A percentile compares a stretch with the other conserved stretches of the same genome.
These are phyloP conservation scores for Strix uralensis DNA, from an alignment of 2,113 vertebrate genomes.

Conservation along the genomic window DNA sequence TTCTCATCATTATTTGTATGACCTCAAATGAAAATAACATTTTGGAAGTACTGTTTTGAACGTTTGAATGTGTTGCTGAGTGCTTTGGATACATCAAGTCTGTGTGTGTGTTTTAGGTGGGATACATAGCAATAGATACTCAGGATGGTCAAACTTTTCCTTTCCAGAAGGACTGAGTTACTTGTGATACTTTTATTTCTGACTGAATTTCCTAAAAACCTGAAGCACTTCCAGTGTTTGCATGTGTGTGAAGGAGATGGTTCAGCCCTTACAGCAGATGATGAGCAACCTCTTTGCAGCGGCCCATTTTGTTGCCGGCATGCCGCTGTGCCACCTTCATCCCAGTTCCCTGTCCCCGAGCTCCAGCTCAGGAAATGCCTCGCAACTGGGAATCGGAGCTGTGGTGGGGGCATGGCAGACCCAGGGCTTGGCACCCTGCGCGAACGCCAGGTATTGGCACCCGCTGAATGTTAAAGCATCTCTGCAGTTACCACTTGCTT, in stretches of 20 bases:
- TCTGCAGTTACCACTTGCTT: not conserved
- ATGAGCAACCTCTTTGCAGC: not conserved
- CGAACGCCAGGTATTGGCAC: too few species aligned
- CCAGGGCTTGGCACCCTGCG: not conserved
- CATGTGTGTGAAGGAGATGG: not conserved
- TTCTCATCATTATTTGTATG: not conserved
- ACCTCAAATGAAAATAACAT: not conserved
- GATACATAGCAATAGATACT: not conserved
- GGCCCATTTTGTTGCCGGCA: accelerated
- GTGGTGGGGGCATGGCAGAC: not conserved
- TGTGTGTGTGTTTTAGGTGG: not conserved
- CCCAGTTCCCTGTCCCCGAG: not conserved
- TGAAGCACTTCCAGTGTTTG: not conserved
- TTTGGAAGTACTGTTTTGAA: not conserved
- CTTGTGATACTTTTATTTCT: not conserved
- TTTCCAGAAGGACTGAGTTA: not conserved
- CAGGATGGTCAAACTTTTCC: not conserved
- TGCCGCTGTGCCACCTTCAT: not conserved
- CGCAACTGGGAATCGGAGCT: accelerated
- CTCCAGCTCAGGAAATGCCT: not conserved
- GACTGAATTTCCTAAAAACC: not conserved
- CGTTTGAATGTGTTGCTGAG: accelerated
- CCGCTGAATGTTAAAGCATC: not conserved
- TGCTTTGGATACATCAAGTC: not conserved
- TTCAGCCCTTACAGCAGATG: not conserved